A percentile compares a stretch with the other conserved stretches of the same genome.
These are phyloP conservation scores for Chaitophorus viminalis DNA, from an alignment of 2,888 invertebrate genomes.

Conservation along the genomic window DNA sequence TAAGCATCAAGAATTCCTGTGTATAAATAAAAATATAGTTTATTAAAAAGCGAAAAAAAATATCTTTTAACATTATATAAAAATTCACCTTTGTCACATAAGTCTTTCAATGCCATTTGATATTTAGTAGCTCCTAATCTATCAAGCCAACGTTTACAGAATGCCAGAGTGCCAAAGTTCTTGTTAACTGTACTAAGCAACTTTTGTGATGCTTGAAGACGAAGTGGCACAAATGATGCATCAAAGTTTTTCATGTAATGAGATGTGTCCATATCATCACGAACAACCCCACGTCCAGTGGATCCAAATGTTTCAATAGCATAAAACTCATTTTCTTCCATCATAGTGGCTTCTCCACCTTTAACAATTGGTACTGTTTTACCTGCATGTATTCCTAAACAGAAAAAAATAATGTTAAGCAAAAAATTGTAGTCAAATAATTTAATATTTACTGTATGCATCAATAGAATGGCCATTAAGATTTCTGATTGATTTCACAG, in stretches of 20 bases:
- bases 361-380: constrained; percentile 99
- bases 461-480: constrained; percentile 99
- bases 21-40: constrained; percentile 41
- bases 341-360: constrained; percentile 95
- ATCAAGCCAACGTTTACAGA: constrained; percentile 99
- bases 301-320: constrained; percentile 99
- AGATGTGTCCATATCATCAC: constrained; percentile 99
- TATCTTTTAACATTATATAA: constrained; percentile 6
- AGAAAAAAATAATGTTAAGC: constrained; percentile 57
- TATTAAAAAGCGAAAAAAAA: background rate
- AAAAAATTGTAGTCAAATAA: background rate
- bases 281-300: constrained; percentile 92
- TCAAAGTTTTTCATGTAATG: constrained; percentile 99
- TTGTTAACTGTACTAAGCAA: constrained; percentile 93
- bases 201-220: constrained; percentile 91
- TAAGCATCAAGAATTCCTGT: constrained; percentile 90
- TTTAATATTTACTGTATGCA: constrained; percentile 83
- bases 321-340: constrained; percentile 99
- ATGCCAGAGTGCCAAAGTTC: constrained; percentile 96
- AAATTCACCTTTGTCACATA: constrained; percentile 87
- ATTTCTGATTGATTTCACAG: constrained; percentile 96
- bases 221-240: constrained; percentile 87
- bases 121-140: constrained; percentile 96
- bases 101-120: constrained; percentile 97
- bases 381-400: constrained; percentile 86